Evolutionary conservation across 2,113 vertebrate species (phyloP).

Genomic region (Callionymus lyra): DNA sequence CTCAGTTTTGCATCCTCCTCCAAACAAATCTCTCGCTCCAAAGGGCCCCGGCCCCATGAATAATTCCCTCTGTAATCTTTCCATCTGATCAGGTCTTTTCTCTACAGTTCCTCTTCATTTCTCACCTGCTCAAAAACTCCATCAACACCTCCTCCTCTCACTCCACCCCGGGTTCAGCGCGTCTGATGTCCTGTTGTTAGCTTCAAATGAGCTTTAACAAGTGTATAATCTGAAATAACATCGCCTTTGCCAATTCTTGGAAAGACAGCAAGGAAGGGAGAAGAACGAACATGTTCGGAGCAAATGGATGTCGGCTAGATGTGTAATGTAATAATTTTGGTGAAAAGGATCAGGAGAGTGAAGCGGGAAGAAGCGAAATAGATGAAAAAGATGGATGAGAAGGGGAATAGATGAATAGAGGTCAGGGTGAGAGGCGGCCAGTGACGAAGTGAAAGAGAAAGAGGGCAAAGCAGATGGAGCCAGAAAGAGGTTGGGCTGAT

Average conservation of each 20-base stretch:
- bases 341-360: slow-evolving; percentile 45
- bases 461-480: slow-evolving; percentile 49
- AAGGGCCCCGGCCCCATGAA: slow-evolving; percentile 48
- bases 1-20: slow-evolving; percentile 45
- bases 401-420: slow-evolving; percentile 42
- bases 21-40: slow-evolving; percentile 53
- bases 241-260: slow-evolving; percentile 50
- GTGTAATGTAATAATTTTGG: slow-evolving; percentile 65
- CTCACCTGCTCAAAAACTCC: slow-evolving; percentile 59
- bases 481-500: slow-evolving; percentile 54
- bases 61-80: slow-evolving; percentile 57
- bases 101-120: slow-evolving; percentile 56
- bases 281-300: slow-evolving; percentile 53
- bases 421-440: slow-evolving; percentile 28
- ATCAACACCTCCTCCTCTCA: slow-evolving; percentile 59
- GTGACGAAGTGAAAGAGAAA: slow-evolving; percentile 38
- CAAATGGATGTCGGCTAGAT: slow-evolving; percentile 64
- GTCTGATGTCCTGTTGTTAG: slow-evolving; percentile 59
- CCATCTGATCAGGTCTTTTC: slow-evolving; percentile 60
- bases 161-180: slow-evolving; percentile 47
- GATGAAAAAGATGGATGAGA: slow-evolving; percentile 44
- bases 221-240: slow-evolving; percentile 69
- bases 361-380: slow-evolving; percentile 3
- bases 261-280: slow-evolving; percentile 19
- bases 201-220: slow-evolving; percentile 67